phyloP scores from a whole-genome alignment of 2,888 invertebrate species.

The Chorisops tibialis region DNA sequence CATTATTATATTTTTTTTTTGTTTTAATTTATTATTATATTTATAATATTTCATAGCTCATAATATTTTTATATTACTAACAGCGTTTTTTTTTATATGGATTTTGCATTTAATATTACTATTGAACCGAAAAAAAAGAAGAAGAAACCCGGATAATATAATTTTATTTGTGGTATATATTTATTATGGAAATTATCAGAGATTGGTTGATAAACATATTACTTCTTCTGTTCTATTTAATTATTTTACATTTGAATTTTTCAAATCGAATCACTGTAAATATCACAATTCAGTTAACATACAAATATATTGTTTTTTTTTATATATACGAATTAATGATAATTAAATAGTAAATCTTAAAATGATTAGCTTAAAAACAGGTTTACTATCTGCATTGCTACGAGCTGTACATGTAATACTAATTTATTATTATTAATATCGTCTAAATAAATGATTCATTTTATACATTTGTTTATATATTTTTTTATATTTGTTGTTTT shows the following conservation, averaged over 20 bases:
- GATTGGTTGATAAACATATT: background rate
- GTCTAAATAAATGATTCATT: too few relatives aligned
- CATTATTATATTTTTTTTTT: too few relatives aligned
- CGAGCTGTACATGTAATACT: conserved; percentile 7
- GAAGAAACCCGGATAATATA: too few relatives aligned
- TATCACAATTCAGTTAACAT: conserved; percentile 53
- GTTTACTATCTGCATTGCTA: conserved; percentile 10
- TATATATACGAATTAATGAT: conserved; percentile 31
- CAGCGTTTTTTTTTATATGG: too few relatives aligned
- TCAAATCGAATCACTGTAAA: conserved; percentile 53
- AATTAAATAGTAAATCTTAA: conserved; percentile 34
- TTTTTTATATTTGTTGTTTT: background rate
- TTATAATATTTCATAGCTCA: too few relatives aligned
- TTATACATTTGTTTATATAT: conserved; percentile 18
- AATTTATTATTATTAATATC: background rate
- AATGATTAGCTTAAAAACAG: background rate
- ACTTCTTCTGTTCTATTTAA: background rate
- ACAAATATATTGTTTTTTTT: conserved; percentile 35
- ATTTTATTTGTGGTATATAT: background rate
- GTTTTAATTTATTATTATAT: too few relatives aligned
- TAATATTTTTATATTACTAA: too few relatives aligned
- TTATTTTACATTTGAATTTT: conserved; percentile 22
- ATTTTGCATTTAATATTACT: too few relatives aligned
- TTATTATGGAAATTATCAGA: background rate
- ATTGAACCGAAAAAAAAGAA: too few relatives aligned